Evolutionary conservation across 2,113 vertebrate genomes (phyloP).

Genomic region (Oenanthe melanoleuca): DNA sequence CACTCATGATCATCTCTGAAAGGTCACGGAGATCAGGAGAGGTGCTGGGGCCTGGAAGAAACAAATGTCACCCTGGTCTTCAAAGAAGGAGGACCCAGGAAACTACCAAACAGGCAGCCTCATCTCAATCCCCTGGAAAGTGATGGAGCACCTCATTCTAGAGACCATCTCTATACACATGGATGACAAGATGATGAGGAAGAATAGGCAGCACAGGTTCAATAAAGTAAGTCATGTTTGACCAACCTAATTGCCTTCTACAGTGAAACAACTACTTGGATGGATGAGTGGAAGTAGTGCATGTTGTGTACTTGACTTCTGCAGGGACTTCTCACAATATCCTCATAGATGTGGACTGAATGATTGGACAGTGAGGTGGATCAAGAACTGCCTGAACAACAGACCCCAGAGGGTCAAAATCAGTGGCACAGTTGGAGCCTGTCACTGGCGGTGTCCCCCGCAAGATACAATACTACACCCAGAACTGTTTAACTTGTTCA

Average conservation of each 20-base stretch:
- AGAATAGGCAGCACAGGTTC: not conserved
- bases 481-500: not conserved
- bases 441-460: rapidly evolving
- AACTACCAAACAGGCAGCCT: not conserved
- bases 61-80: not conserved
- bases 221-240: not conserved
- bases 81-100: not conserved
- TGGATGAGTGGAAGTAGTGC: not conserved
- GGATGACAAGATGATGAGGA: not conserved
- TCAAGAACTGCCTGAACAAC: not conserved
- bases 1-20: not conserved
- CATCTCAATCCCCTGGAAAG: not conserved
- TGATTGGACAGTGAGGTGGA: not conserved
- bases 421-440: not conserved
- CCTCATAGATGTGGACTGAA: not conserved
- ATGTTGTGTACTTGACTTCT: not conserved
- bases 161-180: not conserved
- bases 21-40: not conserved
- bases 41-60: not conserved
- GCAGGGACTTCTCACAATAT: not conserved
- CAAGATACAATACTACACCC: not conserved
- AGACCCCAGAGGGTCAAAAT: not conserved
- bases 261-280: not conserved
- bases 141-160: not conserved
- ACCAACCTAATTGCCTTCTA: not conserved